Conservation (phyloP, 2,797 vertebrate species). For the Tarsius wallacei region DNA sequence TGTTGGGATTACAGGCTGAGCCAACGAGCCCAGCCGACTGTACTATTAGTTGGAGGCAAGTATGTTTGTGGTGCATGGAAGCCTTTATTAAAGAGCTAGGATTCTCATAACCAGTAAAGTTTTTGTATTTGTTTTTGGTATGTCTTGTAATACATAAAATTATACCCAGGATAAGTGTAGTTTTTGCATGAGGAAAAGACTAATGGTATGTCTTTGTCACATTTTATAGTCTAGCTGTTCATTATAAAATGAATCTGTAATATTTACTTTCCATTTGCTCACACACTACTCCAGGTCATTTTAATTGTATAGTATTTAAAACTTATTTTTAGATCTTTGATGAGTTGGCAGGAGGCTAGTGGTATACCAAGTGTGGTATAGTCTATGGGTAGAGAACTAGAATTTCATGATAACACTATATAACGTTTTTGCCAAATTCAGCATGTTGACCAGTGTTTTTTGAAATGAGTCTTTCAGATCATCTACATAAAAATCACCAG, state of each 20-base stretch:
- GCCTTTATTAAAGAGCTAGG: background rate
- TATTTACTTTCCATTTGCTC: conserved; percentile 32
- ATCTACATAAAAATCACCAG: background rate
- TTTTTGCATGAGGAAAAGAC: conserved; percentile 52
- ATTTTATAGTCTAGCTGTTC: conserved; percentile 51
- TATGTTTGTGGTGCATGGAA: background rate
- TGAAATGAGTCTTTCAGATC: conserved; percentile 28
- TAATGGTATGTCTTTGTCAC: conserved; percentile 39
- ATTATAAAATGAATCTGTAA: conserved; percentile 44
- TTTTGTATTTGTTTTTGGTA: background rate
- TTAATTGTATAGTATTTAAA: conserved; percentile 46
- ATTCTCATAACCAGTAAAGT: conserved; percentile 51
- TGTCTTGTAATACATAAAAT: conserved; percentile 42
- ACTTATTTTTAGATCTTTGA: conserved; percentile 59
- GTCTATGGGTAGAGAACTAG: background rate
- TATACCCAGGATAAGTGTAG: background rate
- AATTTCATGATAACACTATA: background rate
- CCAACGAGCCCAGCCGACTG: too few relatives aligned
- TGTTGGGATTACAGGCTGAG: too few relatives aligned
- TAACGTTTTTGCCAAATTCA: conserved; percentile 36
- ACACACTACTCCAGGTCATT: background rate
- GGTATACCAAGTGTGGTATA: background rate
- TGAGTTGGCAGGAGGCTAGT: background rate
- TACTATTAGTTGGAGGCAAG: conserved; percentile 16
- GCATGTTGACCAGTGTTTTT: background rate